phyloP scores from a whole-genome alignment of 2,113 vertebrate genomes.

The Maccullochella peelii region DNA sequence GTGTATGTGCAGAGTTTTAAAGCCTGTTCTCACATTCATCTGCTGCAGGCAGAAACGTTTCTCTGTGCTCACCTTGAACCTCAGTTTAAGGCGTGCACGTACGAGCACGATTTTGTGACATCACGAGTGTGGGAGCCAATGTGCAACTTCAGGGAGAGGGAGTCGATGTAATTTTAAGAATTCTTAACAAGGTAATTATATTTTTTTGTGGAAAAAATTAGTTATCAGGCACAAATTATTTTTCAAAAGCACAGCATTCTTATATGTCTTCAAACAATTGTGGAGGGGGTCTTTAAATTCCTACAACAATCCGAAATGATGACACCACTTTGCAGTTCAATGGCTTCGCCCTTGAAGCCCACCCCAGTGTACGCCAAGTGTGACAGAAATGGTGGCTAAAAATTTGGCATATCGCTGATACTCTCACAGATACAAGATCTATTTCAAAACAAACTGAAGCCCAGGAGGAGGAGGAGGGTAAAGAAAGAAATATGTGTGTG shows the following conservation, averaged over 20 bases:
- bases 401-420: slow-evolving; percentile 25
- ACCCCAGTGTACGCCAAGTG: neutral
- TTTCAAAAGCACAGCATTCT: neutral
- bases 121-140: neutral
- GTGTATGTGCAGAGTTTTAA: neutral
- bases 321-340: neutral
- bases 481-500: slow-evolving; percentile 30
- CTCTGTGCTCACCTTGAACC: neutral
- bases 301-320: neutral
- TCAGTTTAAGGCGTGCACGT: neutral
- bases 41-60: neutral
- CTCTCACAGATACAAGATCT: slow-evolving; percentile 27
- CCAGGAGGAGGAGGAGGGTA: slow-evolving; percentile 20
- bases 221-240: too few species aligned
- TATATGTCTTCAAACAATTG: neutral
- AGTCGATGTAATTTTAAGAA: too few species aligned
- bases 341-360: slow-evolving; percentile 6
- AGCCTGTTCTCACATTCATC: neutral
- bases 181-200: neutral
- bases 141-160: neutral
- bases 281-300: neutral
- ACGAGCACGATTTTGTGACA: neutral
- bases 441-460: slow-evolving; percentile 30
- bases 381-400: slow-evolving; percentile 8
- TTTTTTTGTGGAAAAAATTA: neutral